These are phyloP conservation scores for Thalassarche chlororhynchos DNA, from an alignment of 2,113 vertebrate species.

Conservation along the genomic window DNA sequence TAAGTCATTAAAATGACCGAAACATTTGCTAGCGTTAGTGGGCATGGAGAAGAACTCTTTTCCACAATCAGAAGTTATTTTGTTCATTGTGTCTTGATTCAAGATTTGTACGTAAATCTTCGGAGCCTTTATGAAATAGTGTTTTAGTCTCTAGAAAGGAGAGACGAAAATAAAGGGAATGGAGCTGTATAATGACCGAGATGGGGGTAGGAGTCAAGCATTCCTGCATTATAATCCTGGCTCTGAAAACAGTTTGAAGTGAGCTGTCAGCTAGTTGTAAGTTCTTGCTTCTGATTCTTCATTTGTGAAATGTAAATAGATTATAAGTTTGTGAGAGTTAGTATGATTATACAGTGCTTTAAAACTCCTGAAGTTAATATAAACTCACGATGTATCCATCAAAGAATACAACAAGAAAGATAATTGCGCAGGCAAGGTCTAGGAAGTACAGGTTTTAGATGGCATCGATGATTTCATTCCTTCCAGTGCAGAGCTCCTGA, in stretches of 20 bases:
- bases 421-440: not conserved
- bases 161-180: not conserved
- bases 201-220: not conserved
- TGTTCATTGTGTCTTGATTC: not conserved
- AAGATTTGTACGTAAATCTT: not conserved
- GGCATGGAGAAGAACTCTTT: not conserved
- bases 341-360: not conserved
- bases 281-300: not conserved
- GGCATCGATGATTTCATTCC: not conserved
- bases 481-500: not conserved
- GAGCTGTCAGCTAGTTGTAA: not conserved
- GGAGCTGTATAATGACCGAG: not conserved
- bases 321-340: not conserved
- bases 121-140: not conserved
- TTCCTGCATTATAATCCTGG: not conserved
- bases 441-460: not conserved
- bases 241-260: not conserved
- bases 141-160: not conserved
- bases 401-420: not conserved
- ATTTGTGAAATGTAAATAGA: not conserved
- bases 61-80: not conserved
- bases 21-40: not conserved
- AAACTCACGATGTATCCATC: not conserved
- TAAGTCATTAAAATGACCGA: not conserved
- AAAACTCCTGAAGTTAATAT: not conserved